Percentiles rank a stretch among this genome's conserved stretches.
phyloP scores from a whole-genome alignment of 2,888 invertebrate species.

The Drosophila meridionalis region DNA sequence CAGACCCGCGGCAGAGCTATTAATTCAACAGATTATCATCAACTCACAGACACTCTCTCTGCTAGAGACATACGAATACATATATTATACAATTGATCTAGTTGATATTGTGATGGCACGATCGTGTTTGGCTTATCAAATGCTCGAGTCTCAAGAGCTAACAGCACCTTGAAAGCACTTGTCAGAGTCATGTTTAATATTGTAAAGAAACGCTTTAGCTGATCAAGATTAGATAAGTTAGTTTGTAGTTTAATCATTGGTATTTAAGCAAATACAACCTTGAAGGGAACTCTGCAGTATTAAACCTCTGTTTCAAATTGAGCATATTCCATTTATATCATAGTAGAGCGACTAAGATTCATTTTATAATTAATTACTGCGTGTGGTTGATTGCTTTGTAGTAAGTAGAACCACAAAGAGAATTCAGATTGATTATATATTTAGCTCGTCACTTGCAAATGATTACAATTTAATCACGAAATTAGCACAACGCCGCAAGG shows the following conservation, averaged over 20 bases:
- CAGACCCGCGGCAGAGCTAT: slow-evolving; percentile 46
- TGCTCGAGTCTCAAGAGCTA: slow-evolving; percentile 10
- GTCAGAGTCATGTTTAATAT: slow-evolving; percentile 5
- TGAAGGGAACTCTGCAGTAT: background rate
- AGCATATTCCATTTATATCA: background rate
- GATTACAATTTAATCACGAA: slow-evolving; percentile 30
- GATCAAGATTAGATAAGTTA: slow-evolving; percentile 12
- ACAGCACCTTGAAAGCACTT: slow-evolving; percentile 28
- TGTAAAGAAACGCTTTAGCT: background rate
- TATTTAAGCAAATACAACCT: background rate
- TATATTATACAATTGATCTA: slow-evolving; percentile 15
- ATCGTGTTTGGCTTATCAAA: slow-evolving; percentile 11
- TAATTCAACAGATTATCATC: slow-evolving; percentile 48
- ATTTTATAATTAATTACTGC: background rate
- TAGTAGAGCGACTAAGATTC: background rate
- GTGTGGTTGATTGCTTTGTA: background rate
- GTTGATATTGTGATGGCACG: background rate
- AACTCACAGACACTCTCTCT: slow-evolving; percentile 3
- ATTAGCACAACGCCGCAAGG: slow-evolving; percentile 19
- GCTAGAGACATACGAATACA: background rate
- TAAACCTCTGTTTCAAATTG: background rate
- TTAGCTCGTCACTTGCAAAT: slow-evolving; percentile 33
- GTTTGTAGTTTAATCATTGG: background rate
- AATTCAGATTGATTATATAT: slow-evolving; percentile 41
- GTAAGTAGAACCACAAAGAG: slow-evolving; percentile 8